Conservation (phyloP, 1,140 invertebrate genomes). For the Diorhabda sublineata region DNA sequence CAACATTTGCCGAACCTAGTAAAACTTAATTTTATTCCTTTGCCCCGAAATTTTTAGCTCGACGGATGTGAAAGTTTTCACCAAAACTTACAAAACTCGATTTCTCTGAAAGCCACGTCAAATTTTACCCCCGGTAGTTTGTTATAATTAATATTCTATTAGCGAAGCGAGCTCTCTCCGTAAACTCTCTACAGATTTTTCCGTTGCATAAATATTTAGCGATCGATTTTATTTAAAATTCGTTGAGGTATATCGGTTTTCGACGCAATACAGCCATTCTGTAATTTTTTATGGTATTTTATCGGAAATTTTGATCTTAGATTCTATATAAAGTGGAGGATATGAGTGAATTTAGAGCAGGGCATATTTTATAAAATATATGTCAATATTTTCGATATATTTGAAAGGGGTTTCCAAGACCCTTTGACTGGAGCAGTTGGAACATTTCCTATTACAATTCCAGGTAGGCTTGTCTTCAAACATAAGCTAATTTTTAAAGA, state of each 20-base stretch:
- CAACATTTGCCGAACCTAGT: background rate
- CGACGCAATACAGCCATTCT: too few relatives aligned
- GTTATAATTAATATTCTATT: conserved; percentile 20
- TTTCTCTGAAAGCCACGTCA: conserved; percentile 9
- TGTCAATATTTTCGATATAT: too few relatives aligned
- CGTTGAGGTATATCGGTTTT: background rate
- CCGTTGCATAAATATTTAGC: conserved; percentile 11
- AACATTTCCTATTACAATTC: too few relatives aligned
- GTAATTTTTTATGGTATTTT: background rate
- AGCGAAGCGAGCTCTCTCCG: conserved; percentile 3
- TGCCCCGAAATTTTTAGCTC: background rate
- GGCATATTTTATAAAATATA: too few relatives aligned
- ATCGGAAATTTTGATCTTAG: background rate
- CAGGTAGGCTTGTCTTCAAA: too few relatives aligned
- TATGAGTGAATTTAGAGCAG: too few relatives aligned
- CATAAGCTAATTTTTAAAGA: too few relatives aligned
- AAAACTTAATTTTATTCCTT: background rate
- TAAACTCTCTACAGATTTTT: conserved; percentile 13
- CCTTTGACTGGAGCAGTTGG: too few relatives aligned
- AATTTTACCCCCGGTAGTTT: conserved; percentile 10
- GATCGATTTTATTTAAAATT: background rate
- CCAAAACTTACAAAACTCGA: conserved; percentile 4
- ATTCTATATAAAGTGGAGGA: background rate
- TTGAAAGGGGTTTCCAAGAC: too few relatives aligned
- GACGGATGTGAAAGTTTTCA: background rate